Conservation (phyloP, 2,888 invertebrate genomes). For the Pimpla rufipes region DNA sequence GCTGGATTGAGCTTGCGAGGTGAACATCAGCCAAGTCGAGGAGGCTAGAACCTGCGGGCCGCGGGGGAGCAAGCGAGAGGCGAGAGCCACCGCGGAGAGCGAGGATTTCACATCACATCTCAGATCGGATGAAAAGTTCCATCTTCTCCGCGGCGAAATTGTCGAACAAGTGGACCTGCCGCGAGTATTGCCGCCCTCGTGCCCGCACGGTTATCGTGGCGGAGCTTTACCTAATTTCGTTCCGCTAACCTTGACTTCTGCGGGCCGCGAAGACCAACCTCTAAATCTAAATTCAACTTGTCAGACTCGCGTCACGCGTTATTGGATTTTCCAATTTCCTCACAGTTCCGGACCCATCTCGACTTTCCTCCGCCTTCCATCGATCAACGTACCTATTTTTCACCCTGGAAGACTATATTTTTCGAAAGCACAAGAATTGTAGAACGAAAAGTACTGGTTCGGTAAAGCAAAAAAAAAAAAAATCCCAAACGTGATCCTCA, state of each 20-base stretch:
- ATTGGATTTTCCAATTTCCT: not conserved
- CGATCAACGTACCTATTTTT: too few species aligned
- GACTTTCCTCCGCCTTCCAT: not conserved
- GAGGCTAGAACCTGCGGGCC: not conserved
- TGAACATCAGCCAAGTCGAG: not conserved
- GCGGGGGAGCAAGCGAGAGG: not conserved
- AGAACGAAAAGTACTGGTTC: too few species aligned
- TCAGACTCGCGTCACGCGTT: not conserved
- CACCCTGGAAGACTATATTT: too few species aligned
- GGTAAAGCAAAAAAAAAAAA: too few species aligned
- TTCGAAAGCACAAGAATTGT: too few species aligned
- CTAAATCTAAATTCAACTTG: not conserved
- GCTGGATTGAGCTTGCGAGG: not conserved
- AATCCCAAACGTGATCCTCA: too few species aligned
- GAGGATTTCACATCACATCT: conserved; percentile 1
- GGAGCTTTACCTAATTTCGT: conserved; percentile 49
- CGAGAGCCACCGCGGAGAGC: not conserved
- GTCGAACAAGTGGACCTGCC: not conserved
- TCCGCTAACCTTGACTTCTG: conserved; percentile 16
- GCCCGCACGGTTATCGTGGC: conserved; percentile 1
- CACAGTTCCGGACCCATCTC: not conserved
- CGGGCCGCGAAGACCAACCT: not conserved
- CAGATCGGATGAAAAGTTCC: not conserved
- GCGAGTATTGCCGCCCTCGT: not conserved
- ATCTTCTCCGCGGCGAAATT: conserved; percentile 4